These are phyloP conservation scores for Phortica okadai DNA, from an alignment of 2,888 invertebrate species.

Conservation along the genomic window DNA sequence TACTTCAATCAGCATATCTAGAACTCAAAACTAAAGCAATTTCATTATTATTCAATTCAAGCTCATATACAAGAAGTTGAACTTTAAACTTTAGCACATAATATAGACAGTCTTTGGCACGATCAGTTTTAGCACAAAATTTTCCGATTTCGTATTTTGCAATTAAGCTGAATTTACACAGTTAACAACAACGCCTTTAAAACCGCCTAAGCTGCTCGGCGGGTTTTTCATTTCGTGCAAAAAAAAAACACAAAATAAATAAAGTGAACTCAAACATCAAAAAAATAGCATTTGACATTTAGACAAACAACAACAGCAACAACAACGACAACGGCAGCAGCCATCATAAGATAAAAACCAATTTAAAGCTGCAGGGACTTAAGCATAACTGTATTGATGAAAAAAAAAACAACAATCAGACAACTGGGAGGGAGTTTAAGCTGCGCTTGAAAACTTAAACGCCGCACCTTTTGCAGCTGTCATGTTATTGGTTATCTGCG, in stretches of 20 bases:
- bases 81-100: conserved; percentile 60
- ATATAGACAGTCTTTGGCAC: background rate
- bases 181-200: conserved; percentile 45
- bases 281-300: conserved; percentile 66
- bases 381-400: conserved; percentile 68
- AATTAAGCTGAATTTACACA: conserved; percentile 55
- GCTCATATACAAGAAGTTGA: conserved; percentile 48
- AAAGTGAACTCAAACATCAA: conserved; percentile 20
- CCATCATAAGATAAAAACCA: conserved; percentile 49
- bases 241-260: conserved; percentile 21
- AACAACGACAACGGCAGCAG: conserved; percentile 37
- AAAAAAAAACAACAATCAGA: conserved; percentile 34
- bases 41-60: background rate
- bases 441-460: conserved; percentile 16
- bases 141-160: conserved; percentile 44
- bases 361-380: conserved; percentile 71
- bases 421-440: conserved; percentile 34
- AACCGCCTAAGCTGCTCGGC: conserved; percentile 10
- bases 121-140: conserved; percentile 45
- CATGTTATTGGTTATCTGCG: conserved; percentile 45
- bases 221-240: background rate
- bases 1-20: background rate
- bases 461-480: conserved; percentile 62
- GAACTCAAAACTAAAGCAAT: conserved; percentile 7
- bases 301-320: conserved; percentile 57